Evolutionary conservation across 1,140 invertebrate species (phyloP).

Genomic region (Mizuhopecten yessoensis): DNA sequence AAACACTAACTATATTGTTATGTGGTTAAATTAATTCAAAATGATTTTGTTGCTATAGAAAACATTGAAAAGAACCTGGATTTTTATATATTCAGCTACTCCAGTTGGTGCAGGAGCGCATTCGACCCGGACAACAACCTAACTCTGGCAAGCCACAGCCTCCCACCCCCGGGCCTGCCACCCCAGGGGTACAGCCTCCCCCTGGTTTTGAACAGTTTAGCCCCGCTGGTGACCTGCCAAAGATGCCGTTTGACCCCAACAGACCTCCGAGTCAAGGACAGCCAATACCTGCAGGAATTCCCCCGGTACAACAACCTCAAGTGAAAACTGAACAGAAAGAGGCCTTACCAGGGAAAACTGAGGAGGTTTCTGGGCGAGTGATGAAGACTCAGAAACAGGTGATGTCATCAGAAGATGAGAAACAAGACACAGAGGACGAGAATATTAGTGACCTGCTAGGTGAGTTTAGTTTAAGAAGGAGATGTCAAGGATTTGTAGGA

Average conservation of each 20-base stretch:
- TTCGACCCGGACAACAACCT: background rate
- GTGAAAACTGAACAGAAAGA: background rate
- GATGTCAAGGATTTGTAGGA: no score
- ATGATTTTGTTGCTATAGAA: no score
- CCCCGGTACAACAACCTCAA: background rate
- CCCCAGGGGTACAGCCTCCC: background rate
- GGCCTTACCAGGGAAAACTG: background rate
- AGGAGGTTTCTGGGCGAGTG: slow-evolving; percentile 10
- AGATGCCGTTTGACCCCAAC: slow-evolving; percentile 47
- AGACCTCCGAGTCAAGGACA: slow-evolving; percentile 33
- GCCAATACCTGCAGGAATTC: background rate
- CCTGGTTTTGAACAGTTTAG: background rate
- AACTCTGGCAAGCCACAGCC: slow-evolving; percentile 43
- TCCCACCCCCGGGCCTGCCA: slow-evolving; percentile 3
- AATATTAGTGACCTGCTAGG: slow-evolving; percentile 74
- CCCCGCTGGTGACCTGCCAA: slow-evolving; percentile 31
- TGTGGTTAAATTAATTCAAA: no score
- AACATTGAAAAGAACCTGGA: background rate
- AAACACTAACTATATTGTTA: no score
- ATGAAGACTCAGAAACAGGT: slow-evolving; percentile 64
- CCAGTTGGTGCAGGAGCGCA: slow-evolving; percentile 41
- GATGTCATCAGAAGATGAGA: slow-evolving; percentile 77
- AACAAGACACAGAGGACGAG: slow-evolving; percentile 74
- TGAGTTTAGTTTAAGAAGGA: slow-evolving; percentile 61
- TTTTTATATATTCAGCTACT: slow-evolving; percentile 5